A percentile compares a stretch with the other conserved stretches of the same genome.
Conservation (phyloP, 2,113 vertebrate genomes). For the Pimephales promelas region DNA sequence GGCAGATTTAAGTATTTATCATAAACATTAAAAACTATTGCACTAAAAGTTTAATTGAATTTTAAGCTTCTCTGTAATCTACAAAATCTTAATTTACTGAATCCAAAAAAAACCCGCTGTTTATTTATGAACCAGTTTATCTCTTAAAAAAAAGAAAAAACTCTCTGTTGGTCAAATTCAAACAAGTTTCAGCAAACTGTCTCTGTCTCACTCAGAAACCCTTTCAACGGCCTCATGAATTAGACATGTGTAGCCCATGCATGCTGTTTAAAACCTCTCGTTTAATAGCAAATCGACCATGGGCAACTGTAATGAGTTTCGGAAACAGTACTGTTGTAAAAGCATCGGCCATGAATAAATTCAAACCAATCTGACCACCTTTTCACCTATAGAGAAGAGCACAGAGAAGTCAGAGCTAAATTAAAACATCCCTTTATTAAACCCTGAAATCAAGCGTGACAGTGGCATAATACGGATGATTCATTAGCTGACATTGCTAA, state of each 20-base stretch:
- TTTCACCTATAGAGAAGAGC: slow-evolving; percentile 7
- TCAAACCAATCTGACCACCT: slow-evolving; percentile 23
- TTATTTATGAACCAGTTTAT: neutral
- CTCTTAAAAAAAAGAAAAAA: neutral
- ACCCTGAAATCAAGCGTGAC: slow-evolving; percentile 18
- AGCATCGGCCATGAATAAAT: slow-evolving; percentile 44
- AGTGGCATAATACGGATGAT: slow-evolving; percentile 38
- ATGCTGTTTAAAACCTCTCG: slow-evolving; percentile 36
- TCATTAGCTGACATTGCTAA: slow-evolving; percentile 43
- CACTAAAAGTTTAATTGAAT: neutral
- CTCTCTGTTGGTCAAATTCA: neutral
- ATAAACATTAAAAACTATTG: neutral
- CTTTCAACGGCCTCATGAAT: slow-evolving; percentile 56
- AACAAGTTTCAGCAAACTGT: slow-evolving; percentile 1
- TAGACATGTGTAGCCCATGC: slow-evolving; percentile 63
- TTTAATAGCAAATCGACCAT: slow-evolving; percentile 47
- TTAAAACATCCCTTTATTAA: slow-evolving; percentile 48
- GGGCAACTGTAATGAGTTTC: slow-evolving; percentile 37
- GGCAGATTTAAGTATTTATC: too few species aligned
- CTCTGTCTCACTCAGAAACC: neutral
- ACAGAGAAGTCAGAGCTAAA: slow-evolving; percentile 21
- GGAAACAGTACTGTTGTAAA: neutral
- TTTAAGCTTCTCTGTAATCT: neutral
- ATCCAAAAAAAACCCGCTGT: neutral
- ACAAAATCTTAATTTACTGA: slow-evolving; percentile 45